Evolutionary conservation across 2,797 vertebrate genomes (phyloP).

Genomic region (Melanotaenia maccullochi): DNA sequence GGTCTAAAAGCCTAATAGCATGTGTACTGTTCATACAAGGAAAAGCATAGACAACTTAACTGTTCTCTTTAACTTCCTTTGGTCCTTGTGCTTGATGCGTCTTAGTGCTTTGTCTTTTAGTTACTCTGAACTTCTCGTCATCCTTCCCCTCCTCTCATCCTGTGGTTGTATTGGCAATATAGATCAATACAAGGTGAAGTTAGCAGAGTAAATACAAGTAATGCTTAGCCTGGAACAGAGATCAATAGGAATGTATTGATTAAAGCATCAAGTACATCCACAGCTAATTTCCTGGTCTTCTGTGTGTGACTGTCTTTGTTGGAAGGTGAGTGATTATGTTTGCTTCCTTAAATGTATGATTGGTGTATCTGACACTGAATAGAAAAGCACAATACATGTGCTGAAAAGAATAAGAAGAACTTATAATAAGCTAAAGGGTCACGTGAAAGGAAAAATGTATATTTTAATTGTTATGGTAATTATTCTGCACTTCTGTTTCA

Average conservation of each 20-base stretch:
- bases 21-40: slow-evolving; percentile 21
- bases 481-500: slow-evolving; percentile 15
- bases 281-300: slow-evolving; percentile 52
- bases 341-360: not conserved
- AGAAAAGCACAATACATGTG: not conserved
- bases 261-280: slow-evolving; percentile 46
- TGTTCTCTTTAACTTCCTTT: not conserved
- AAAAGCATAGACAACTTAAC: slow-evolving; percentile 14
- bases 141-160: slow-evolving; percentile 5
- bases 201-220: slow-evolving; percentile 46
- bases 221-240: slow-evolving; percentile 41
- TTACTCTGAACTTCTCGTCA: slow-evolving; percentile 18
- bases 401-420: not conserved
- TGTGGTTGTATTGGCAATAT: slow-evolving; percentile 31
- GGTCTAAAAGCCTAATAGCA: slow-evolving; percentile 28
- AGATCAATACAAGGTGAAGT: slow-evolving; percentile 36
- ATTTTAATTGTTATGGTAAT: slow-evolving; percentile 5
- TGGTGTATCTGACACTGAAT: not conserved
- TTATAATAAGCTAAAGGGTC: slow-evolving; percentile 1
- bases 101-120: slow-evolving; percentile 5
- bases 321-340: slow-evolving; percentile 30
- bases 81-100: not conserved
- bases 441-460: not conserved
- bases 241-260: slow-evolving; percentile 55
- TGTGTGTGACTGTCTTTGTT: slow-evolving; percentile 28